A percentile compares a stretch with the other conserved stretches of the same genome.
Evolutionary conservation across 2,888 invertebrate species (phyloP).

Genomic region (Mythimna vitellina): DNA sequence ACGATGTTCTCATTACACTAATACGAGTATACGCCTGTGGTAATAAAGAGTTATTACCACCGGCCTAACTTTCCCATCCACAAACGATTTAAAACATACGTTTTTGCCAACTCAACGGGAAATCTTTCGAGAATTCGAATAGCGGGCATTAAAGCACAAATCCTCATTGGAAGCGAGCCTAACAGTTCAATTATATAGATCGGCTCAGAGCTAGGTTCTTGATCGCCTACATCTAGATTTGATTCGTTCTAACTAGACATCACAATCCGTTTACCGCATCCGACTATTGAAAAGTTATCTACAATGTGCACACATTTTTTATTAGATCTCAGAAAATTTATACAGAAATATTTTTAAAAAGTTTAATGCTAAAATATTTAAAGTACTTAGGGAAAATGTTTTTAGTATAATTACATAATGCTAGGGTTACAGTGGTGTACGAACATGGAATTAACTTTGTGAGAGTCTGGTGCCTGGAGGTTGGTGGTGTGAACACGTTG

Average conservation of each 20-base stretch:
- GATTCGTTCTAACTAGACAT: slow-evolving; percentile 87
- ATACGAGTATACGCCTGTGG: no score
- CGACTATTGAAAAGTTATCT: slow-evolving; percentile 82
- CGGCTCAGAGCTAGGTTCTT: slow-evolving; percentile 68
- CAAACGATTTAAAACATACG: slow-evolving; percentile 28
- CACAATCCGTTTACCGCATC: slow-evolving; percentile 85
- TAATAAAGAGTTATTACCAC: background rate
- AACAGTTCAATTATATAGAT: slow-evolving; percentile 80
- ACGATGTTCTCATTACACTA: background rate
- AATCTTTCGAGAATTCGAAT: slow-evolving; percentile 41
- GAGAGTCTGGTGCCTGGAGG: no score
- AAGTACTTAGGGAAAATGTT: background rate
- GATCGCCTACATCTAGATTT: slow-evolving; percentile 84
- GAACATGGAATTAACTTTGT: no score
- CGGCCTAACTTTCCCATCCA: background rate
- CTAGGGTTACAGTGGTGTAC: no score
- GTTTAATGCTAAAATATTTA: background rate
- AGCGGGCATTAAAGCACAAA: slow-evolving; percentile 52
- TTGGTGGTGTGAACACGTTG: no score
- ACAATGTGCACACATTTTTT: slow-evolving; percentile 72
- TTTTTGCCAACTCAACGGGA: slow-evolving; percentile 33
- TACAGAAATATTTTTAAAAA: no score
- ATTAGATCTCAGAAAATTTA: background rate
- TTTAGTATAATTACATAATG: no score
- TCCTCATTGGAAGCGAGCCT: slow-evolving; percentile 72